A percentile compares a stretch with the other conserved stretches of the same genome.
phyloP scores from a whole-genome alignment of 2,797 vertebrate species.

The Pangasius djambal region DNA sequence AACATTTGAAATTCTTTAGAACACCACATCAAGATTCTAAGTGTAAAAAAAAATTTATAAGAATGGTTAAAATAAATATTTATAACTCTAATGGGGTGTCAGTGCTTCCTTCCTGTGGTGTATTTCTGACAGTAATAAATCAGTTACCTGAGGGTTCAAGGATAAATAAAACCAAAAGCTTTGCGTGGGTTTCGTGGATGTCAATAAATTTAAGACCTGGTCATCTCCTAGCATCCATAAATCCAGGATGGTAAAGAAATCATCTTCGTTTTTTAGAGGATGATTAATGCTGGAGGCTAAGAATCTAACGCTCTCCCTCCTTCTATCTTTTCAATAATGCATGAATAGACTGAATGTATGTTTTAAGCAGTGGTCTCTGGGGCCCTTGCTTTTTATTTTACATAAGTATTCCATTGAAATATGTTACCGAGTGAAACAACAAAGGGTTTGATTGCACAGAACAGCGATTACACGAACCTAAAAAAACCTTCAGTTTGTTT shows the following conservation, averaged over 20 bases:
- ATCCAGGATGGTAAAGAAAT: not conserved
- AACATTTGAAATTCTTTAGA: not conserved
- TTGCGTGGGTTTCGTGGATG: not conserved
- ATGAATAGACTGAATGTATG: constrained; percentile 12
- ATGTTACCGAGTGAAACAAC: not conserved
- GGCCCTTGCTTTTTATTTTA: not conserved
- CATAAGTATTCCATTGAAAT: constrained; percentile 19
- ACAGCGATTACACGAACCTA: not conserved
- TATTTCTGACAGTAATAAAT: constrained; percentile 10
- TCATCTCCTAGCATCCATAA: not conserved
- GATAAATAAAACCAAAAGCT: not conserved
- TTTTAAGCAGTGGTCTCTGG: not conserved
- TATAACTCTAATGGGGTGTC: not conserved
- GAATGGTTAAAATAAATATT: not conserved
- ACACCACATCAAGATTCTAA: not conserved
- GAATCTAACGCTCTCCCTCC: not conserved
- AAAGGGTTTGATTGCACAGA: not conserved
- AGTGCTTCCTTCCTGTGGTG: not conserved
- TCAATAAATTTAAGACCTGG: not conserved
- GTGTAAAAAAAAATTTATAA: not conserved
- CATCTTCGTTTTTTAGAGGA: not conserved
- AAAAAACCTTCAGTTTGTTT: not conserved
- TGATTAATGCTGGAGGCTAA: not conserved
- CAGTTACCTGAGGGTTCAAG: not conserved
- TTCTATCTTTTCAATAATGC: constrained; percentile 5